Evolutionary conservation across 2,113 vertebrate species (phyloP).

Genomic region (Campylomormyrus numenius): DNA sequence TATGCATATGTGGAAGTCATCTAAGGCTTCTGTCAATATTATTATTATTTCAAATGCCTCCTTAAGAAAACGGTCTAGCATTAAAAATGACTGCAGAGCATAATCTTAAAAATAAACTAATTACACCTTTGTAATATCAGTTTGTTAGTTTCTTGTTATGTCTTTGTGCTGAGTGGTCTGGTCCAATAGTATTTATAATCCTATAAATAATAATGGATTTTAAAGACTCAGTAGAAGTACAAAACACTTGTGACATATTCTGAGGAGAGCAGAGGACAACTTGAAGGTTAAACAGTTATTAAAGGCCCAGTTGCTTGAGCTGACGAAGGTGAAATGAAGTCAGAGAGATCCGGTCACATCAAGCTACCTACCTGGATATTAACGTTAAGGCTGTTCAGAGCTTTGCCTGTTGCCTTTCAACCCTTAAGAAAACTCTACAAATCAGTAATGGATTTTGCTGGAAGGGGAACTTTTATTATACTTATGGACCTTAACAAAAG

Average conservation of each 20-base stretch:
- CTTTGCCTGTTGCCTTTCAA: constrained; percentile 31
- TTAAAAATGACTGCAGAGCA: not conserved
- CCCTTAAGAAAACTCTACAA: constrained; percentile 9
- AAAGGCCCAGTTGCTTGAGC: not conserved
- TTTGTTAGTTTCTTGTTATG: not conserved
- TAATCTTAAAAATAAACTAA: not conserved
- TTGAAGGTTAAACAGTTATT: not conserved
- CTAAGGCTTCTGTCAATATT: not conserved
- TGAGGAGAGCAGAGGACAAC: not conserved
- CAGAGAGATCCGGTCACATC: constrained; percentile 32
- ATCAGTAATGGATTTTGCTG: not conserved
- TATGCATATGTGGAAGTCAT: not conserved
- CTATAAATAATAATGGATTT: not conserved
- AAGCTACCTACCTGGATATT: constrained; percentile 48
- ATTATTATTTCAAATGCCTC: not conserved
- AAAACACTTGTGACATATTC: not conserved
- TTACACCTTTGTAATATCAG: not conserved
- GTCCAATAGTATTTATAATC: not conserved
- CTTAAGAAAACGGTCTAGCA: not conserved
- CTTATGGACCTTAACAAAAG: not conserved
- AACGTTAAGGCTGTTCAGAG: constrained; percentile 39
- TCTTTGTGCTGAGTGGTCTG: not conserved
- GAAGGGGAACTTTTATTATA: not conserved
- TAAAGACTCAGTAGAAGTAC: not conserved
- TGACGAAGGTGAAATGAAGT: not conserved